phyloP scores from a whole-genome alignment of 2,888 invertebrate species.

The Lepidonotus clava region DNA sequence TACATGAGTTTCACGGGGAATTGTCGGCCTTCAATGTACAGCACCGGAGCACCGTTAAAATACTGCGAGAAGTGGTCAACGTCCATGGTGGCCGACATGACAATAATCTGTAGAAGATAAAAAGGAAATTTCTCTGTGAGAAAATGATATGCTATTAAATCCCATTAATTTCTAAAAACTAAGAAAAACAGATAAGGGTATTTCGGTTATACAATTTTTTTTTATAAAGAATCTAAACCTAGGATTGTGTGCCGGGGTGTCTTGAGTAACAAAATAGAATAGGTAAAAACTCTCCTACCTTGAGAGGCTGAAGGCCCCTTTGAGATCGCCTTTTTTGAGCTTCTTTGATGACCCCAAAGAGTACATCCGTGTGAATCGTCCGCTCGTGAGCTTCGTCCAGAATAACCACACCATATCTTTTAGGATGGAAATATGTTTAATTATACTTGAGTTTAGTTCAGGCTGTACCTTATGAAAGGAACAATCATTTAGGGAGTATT shows the following conservation, averaged over 20 bases:
- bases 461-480: no score
- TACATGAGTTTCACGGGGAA: constrained; percentile 84
- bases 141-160: no score
- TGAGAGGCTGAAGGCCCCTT: constrained; percentile 50
- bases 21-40: constrained; percentile 94
- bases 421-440: no score
- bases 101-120: constrained; percentile 88
- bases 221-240: no score
- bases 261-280: neutral
- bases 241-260: neutral
- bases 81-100: constrained; percentile 98
- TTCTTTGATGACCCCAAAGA: constrained; percentile 94
- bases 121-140: no score
- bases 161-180: no score
- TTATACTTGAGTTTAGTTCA: no score
- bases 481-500: no score
- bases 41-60: constrained; percentile 91
- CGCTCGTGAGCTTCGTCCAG: constrained; percentile 98
- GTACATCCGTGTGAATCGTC: constrained; percentile 94
- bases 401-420: constrained; percentile 91
- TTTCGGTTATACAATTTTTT: no score
- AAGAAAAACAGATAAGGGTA: no score
- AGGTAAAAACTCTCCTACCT: constrained; percentile 51
- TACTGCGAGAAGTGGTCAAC: constrained; percentile 95
- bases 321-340: constrained; percentile 85